Evolutionary conservation across 2,113 vertebrate genomes (phyloP), one percentile per base, ranked within the genome.

Genomic region (Enhydra lutris): DNA sequence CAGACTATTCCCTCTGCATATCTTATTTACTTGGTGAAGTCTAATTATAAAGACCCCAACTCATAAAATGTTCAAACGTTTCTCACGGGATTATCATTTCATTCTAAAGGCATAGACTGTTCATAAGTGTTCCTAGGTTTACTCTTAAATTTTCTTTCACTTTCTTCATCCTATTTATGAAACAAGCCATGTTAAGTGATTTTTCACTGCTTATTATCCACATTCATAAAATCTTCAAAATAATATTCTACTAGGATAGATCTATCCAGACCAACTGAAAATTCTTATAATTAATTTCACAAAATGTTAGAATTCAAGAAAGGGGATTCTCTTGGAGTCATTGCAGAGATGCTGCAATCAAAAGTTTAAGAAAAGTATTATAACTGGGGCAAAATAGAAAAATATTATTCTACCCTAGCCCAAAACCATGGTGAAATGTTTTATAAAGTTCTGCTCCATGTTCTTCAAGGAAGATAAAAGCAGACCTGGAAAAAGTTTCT

Each of bases 301-400:
- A 20, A 45, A 29, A 80, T 45, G 23, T 90, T 96, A 88, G 85
- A 97, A 95, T 92, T 80, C 34, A 81, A 59, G 23, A 94, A 93
- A 93, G 79, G 59, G 42, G 65, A 61, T 67, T 94, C 29, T 95
- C n/a, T 69, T 80, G 26, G 52, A 79, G 57, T 76, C 36, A 61
- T 31, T 74, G 18, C 29, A 61, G 13, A 73, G 15, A 73, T 47
- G 59, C 20, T 82, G 12, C 71, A 57, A 80, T 89, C 47, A 82
- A 93, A 91, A 74, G 67, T 63, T 59, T 84, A 95, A 95, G 42
- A 31, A 80, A 96, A 96, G 93, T 55, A 96, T 78, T 80, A n/a
- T 65, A 90, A 55, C 39, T 89, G 29, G 36, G 55, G 47, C 26
- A 88, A 95, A 97, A 94, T 6, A 81, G 71, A 96, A 95, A 97